Base-by-base conservation (phyloP, 2,113 vertebrate genomes). In the Atrichornis clamosus region DNA sequence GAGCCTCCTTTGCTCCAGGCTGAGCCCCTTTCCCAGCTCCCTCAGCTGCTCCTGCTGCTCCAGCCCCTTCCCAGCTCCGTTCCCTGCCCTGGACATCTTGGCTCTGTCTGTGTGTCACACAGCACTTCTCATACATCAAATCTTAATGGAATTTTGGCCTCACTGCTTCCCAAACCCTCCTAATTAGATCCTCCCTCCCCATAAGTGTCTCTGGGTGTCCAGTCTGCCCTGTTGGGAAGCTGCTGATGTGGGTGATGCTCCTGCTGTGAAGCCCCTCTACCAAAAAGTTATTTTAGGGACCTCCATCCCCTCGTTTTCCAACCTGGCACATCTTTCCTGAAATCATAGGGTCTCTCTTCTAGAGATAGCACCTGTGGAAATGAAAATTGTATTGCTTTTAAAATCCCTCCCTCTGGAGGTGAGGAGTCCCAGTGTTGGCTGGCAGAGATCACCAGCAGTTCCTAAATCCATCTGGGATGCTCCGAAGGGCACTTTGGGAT, bases 21-120 rank as follows among this genome's bases (percentile, higher is more conserved):
- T 41, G 39, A 41, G 39, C 39, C 39, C 39, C 39, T n/a, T n/a
- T n/a, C 39, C 22, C 47, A 49, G 47, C 20, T 49, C 47, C 47
- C 20, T 49, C 20, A 49, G 47, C 47, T 9, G 7, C 47, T 49
- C 47, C 47, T 49, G 19, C 7, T 22, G 47, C 11, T 49, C 47
- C 47, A 23, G 47, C 47, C 47, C 47, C 47, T 49, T 49, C 47
- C 47, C 47, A 49, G 47, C 47, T 49, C 47, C 22, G 12, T 49
- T 49, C 47, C 47, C 47, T 49, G 22, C 47, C 21, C 47, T 22
- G 47, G 47, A 49, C 47, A 49, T 49, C 47, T 49, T 49, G 47
- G 47, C 22, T 49, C 22, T 23, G 1, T 33, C 10, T 42, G n/a
- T 17, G 33, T 19, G 21, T 58, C 23, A 14, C 0, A 0, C 23